Evolutionary conservation across 37 sponge, comb jelly and placozoan genomes (phyloP), one percentile per base, ranked within the genome.

Genomic region (Spongilla lacustris): DNA sequence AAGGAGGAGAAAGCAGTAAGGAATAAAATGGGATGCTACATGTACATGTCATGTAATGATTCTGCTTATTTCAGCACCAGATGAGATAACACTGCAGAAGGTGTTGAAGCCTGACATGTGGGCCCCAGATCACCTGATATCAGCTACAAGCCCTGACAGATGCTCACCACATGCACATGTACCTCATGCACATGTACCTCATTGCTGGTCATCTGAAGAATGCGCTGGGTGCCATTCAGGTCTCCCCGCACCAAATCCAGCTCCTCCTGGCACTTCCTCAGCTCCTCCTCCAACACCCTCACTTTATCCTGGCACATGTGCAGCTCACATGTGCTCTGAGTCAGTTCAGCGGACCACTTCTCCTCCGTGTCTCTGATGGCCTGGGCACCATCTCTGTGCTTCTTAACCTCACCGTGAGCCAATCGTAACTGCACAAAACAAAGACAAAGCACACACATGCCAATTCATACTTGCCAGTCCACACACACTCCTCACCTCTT

Each of bases 221-320:
- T 79, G 4, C 74, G 41, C 27, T 69, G 50, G 0, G 32, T 26
- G 27, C 67, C 8, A 10, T 36, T 32, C 17, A 48, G 73, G 11
- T 38, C 12, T 12, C 34, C 25, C 41, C 69, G 70, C 9, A 74
- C 78, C 4, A 6, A 11, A 29, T 34, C 34, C 22, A 85, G 79
- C 33, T 78, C 46, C 21, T 29, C 32, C 71, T 11, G 27, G 19
- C 69, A 50, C 58, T 70, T 33, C 12, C 26, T 79, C 58, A 30
- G 33, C 58, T 85, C 86, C 36, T 79, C 70, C 86, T 85, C 86
- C 58, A 85, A 28, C 79, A 27, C 30, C 31, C 36, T 26, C 71
- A 71, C 77, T 46, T 28, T 68, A 66, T 85, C 78, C 71, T 77
- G 50, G 36, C 28, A 10, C 22, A 85, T 71, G 49, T 78, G 78